Conservation (phyloP, 1,140 invertebrate species). For the Drosophila parabipectinata region DNA sequence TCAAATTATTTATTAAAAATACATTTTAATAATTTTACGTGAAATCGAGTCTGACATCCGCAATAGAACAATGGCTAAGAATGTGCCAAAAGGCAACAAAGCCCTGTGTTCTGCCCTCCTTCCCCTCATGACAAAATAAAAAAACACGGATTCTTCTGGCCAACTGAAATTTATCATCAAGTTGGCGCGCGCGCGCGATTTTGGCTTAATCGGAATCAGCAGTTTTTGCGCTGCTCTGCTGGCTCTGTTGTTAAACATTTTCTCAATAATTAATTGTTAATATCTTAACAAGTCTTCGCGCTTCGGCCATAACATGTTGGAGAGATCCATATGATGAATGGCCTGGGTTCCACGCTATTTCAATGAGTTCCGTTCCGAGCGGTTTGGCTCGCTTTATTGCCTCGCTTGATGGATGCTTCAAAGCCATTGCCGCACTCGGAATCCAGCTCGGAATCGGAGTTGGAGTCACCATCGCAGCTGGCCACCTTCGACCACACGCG, state of each 20-base stretch:
- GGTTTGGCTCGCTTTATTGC: conserved; percentile 33
- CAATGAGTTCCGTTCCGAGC: conserved; percentile 71
- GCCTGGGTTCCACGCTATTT: conserved; percentile 37
- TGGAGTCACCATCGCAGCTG: not conserved
- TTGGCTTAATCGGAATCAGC: conserved; percentile 19
- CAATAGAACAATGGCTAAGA: conserved; percentile 63
- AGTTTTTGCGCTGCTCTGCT: conserved; percentile 26
- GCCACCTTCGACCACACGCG: conserved; percentile 50
- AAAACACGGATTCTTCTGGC: conserved; percentile 13
- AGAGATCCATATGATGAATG: conserved; percentile 69
- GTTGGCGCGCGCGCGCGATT: conserved; percentile 59
- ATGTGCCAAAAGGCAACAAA: conserved; percentile 19
- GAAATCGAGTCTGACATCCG: conserved; percentile 72
- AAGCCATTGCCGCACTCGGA: conserved; percentile 36
- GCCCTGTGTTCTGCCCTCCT: not conserved
- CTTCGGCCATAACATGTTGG: conserved; percentile 30
- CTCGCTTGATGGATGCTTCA: conserved; percentile 50
- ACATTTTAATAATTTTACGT: conserved; percentile 58
- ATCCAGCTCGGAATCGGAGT: not conserved
- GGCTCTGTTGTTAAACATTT: conserved; percentile 63
- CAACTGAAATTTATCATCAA: conserved; percentile 54
- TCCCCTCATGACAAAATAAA: not conserved
- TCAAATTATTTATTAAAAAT: conserved; percentile 57
- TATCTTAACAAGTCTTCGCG: conserved; percentile 70
- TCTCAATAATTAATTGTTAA: conserved; percentile 78